These are phyloP conservation scores for Monochamus alternatus DNA, from an alignment of 2,888 invertebrate species.

Conservation along the genomic window DNA sequence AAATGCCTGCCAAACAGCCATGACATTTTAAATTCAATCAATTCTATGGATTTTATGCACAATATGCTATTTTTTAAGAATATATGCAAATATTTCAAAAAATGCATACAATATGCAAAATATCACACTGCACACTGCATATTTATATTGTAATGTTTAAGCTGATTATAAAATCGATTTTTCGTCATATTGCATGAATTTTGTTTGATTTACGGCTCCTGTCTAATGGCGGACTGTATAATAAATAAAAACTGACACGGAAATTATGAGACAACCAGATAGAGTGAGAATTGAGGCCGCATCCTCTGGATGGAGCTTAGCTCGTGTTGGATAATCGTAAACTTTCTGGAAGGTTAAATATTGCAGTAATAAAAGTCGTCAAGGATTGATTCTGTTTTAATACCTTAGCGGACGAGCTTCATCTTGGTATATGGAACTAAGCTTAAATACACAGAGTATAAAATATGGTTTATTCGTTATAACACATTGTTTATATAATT, in stretches of 20 bases:
- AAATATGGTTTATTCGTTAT: neutral
- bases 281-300: constrained; percentile 19
- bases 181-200: constrained; percentile 17
- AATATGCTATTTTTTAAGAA: no score
- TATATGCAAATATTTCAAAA: no score
- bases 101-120: no score
- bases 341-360: constrained; percentile 49
- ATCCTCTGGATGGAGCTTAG: neutral
- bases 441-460: neutral
- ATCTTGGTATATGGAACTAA: constrained; percentile 38
- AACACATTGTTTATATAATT: no score
- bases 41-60: no score
- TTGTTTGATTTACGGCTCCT: constrained; percentile 4
- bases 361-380: constrained; percentile 51
- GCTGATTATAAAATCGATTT: constrained; percentile 19
- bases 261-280: constrained; percentile 32
- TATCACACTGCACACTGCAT: no score
- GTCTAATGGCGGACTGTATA: constrained; percentile 29
- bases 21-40: no score
- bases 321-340: constrained; percentile 50
- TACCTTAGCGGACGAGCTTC: constrained; percentile 43
- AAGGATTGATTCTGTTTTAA: constrained; percentile 54
- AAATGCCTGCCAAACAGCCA: no score
- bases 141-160: neutral
- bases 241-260: constrained; percentile 29